Base-by-base conservation (phyloP, 2,797 vertebrate genomes). In the Morus bassanus region DNA sequence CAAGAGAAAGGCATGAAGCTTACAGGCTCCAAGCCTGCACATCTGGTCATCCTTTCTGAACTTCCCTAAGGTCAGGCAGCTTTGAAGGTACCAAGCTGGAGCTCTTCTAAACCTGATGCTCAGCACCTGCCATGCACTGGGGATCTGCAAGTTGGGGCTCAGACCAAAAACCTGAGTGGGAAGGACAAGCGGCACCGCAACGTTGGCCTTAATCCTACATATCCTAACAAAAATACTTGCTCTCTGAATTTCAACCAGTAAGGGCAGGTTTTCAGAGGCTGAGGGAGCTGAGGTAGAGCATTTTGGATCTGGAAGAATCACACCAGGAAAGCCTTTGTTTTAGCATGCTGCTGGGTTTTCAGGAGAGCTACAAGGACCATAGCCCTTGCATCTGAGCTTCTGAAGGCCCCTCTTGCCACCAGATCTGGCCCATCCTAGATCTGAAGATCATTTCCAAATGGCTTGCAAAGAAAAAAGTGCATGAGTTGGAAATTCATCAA, bases 201-300 rank as follows among this genome's bases (percentile, higher is more conserved):
- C 3, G 0, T 1, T 0, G 33, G 23, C 35, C 57, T 72, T 65
- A 18, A 22, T 74, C 35, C 33, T 56, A 9, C 21, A 9, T 37
- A 31, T 45, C 33, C 28, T 41, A 19, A 51, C 6, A 72, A 61
- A 73, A 73, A 86, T 45, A 31, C 15, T 41, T 56, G 2, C 18
- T 65, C 30, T 45, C 17, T 25, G 41, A 72, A 23, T 37, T 84
- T 78, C 54, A 39, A 1, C 18, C 21, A 35, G 30, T 13, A 63
- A 51, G 50, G 31, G 11, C 12, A 46, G 3, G 12, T 28, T 85
- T 69, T 41, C 51, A 57, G 68, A 53, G 15, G 14, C 61, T 6
- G 21, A 46, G 9, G 50, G 50, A 68, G 37, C 43, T 68, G 37
- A 61, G 39, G 30, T 7, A 30, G 18, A 61, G 22, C 16, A 5